A percentile compares a stretch with the other conserved stretches of the same genome.
Evolutionary conservation across 2,113 vertebrate species (phyloP).

Genomic region (Probosciger aterrimus): DNA sequence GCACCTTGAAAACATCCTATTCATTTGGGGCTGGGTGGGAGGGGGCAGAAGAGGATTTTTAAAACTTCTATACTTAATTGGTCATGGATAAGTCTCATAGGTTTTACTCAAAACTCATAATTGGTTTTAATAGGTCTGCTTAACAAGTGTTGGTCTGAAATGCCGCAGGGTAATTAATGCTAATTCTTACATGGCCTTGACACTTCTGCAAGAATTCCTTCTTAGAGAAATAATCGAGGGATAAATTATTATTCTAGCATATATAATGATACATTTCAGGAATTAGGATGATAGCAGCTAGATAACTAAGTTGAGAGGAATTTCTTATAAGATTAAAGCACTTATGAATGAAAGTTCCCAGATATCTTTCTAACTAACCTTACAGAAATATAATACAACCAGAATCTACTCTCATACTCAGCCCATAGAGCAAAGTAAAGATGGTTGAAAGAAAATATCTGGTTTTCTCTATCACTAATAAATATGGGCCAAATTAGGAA

Average conservation of each 20-base stretch:
- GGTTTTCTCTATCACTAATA: neutral
- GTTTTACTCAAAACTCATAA: slow-evolving; percentile 26
- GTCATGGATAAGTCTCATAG: neutral
- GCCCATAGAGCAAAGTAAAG: neutral
- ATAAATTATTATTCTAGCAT: slow-evolving; percentile 30
- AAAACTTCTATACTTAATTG: neutral
- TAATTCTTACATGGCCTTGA: slow-evolving; percentile 38
- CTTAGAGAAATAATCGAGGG: slow-evolving; percentile 32
- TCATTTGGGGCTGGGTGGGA: neutral
- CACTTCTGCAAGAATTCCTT: slow-evolving; percentile 11
- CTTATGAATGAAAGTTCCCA: neutral
- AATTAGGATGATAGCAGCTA: neutral
- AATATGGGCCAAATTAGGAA: neutral
- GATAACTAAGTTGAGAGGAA: neutral
- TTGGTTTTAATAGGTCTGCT: slow-evolving; percentile 25
- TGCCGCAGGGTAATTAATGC: slow-evolving; percentile 30
- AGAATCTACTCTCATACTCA: neutral
- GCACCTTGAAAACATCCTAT: neutral
- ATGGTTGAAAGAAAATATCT: neutral
- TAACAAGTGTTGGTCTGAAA: slow-evolving; percentile 37
- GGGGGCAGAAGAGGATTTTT: neutral
- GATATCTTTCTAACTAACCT: neutral
- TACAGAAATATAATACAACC: neutral
- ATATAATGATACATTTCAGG: slow-evolving; percentile 2
- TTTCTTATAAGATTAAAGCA: neutral